Evolutionary conservation across 92 coral and sea anemone species (phyloP).

Genomic region (Pocillopora meandrina): DNA sequence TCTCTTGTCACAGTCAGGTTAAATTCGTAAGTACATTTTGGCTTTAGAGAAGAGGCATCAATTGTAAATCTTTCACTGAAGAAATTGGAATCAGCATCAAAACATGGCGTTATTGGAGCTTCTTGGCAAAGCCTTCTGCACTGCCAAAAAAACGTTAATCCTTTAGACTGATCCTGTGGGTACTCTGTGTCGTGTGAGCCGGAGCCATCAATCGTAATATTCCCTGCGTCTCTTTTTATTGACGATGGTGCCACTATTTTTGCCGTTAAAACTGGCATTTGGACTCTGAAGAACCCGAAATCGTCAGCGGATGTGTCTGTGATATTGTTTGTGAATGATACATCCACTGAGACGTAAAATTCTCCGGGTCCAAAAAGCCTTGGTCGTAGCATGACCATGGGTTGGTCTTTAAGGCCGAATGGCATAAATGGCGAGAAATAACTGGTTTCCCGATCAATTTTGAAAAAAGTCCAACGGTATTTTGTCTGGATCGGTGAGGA

Average conservation of each 20-base stretch:
- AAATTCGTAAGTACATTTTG: conserved; percentile 27
- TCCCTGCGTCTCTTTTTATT: conserved; percentile 17
- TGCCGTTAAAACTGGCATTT: conserved; percentile 23
- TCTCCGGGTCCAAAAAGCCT: not conserved
- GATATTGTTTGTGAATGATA: conserved; percentile 12
- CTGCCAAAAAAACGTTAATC: conserved; percentile 40
- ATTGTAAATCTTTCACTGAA: conserved; percentile 8
- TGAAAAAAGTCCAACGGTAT: conserved; percentile 20
- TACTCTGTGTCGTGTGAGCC: conserved; percentile 38
- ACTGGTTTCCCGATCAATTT: conserved; percentile 1
- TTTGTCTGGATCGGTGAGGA: not conserved
- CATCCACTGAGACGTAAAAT: conserved; percentile 42
- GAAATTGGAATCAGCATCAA: not conserved
- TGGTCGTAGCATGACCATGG: not conserved
- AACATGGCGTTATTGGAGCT: conserved; percentile 9
- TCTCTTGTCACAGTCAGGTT: conserved; percentile 11
- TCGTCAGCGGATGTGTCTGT: conserved; percentile 60
- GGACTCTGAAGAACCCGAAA: conserved; percentile 49
- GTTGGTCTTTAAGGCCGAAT: not conserved
- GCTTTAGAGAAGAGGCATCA: conserved; percentile 2
- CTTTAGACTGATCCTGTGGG: conserved; percentile 21
- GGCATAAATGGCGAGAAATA: conserved; percentile 21
- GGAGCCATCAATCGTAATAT: conserved; percentile 22
- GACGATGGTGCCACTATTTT: conserved; percentile 34
- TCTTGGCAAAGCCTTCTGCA: conserved; percentile 35